Base-by-base conservation (phyloP, 2,888 invertebrate species). In the Phyllotreta cruciferae region DNA sequence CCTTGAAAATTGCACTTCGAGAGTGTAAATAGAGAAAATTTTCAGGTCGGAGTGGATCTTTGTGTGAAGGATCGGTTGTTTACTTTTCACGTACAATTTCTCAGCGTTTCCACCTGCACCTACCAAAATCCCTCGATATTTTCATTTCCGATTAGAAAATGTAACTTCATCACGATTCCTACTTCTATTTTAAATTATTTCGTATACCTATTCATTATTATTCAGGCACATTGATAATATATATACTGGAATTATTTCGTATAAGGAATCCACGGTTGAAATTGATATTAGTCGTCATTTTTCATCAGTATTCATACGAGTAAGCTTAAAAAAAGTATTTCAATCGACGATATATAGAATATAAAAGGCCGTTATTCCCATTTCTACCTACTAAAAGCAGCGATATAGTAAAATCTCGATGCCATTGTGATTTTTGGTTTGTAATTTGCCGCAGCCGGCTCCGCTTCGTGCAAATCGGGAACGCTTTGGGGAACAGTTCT, bases 401-500 rank as follows among this genome's bases (percentile, higher is more conserved):
- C 58, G 42, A 63, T 68, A 63, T 66, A 61, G 65, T 66, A 63
- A 68, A 68, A 62, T 64, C 54, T 66, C 63, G 65, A 67, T 67
- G 60, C 63, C 58, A 66, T 67, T 63, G 63, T 66, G 66, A 65
- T 66, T 66, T 71, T 64, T 64, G 69, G 68, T 68, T 68, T 64
- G 69, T 66, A 68, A 70, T 70, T 70, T 68, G 52, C 62, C 66
- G 47, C 70, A 70, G 70, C 69, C 65, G 70, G 69, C 39, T 53
- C 49, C 47, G 39, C 54, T 50, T 41, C 24, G 39, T 38, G 44
- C 44, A 13, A 56, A 60, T 45, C 49, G 60, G 47, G 62, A 61
- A 55, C 58, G 56, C 56, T 54, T 44, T 14, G 36, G 38, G 38
- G 7, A 56, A 13, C 3, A 50, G 24, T 53, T 53, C 56, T 53